Conservation (phyloP, 2,888 invertebrate species). For the Gibbula magus region DNA sequence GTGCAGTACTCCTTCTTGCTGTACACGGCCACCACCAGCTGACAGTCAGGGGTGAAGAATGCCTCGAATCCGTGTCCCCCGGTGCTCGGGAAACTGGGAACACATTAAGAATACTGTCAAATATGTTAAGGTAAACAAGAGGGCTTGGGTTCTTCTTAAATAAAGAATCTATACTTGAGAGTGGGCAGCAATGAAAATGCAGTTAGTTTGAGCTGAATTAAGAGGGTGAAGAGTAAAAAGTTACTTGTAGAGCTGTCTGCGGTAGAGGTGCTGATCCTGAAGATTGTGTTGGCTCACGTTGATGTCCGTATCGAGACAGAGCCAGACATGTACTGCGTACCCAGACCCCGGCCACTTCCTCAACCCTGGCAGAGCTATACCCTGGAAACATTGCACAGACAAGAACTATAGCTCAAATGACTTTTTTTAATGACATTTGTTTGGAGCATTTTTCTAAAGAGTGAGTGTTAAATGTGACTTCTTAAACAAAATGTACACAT, state of each 20-base stretch:
- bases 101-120: too few relatives aligned
- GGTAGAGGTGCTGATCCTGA: conserved; percentile 49
- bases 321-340: conserved; percentile 80
- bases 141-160: too few relatives aligned
- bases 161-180: too few relatives aligned
- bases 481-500: too few relatives aligned
- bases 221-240: conserved; percentile 1
- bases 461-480: too few relatives aligned
- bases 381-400: conserved; percentile 62
- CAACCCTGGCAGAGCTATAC: conserved; percentile 79
- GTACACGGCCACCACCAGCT: conserved; percentile 78
- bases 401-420: too few relatives aligned
- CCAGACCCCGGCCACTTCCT: conserved; percentile 79
- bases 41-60: conserved; percentile 79
- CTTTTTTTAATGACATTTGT: too few relatives aligned
- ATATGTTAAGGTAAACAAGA: too few relatives aligned
- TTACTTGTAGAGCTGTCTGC: conserved; percentile 78
- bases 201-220: neutral
- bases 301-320: conserved; percentile 76
- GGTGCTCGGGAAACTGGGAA: conserved; percentile 77
- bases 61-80: conserved; percentile 80
- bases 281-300: conserved; percentile 36
- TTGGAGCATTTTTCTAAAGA: too few relatives aligned
- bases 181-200: neutral
- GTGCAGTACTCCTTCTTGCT: conserved; percentile 80